Evolutionary conservation across 2,797 vertebrate genomes (phyloP), one percentile per base, ranked within the genome.

Genomic region (Mergus octosetaceus): DNA sequence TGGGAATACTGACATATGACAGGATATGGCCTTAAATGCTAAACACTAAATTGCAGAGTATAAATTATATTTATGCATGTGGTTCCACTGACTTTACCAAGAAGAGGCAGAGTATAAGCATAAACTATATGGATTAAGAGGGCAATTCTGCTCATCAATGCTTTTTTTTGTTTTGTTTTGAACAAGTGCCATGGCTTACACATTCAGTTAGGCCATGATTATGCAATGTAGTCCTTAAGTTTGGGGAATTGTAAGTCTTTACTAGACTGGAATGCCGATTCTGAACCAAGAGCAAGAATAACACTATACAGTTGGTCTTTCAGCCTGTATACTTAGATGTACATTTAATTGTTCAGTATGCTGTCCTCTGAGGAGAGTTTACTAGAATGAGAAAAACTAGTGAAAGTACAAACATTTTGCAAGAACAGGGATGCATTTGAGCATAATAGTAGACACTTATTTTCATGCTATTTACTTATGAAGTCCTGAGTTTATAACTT

Each of bases 31-130:
- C 61, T 72, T 87, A 82, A 92, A 79, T 82, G 56, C 41, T 95
- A 81, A 93, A 95, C 62, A 93, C 45, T 81, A 83, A 90, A 71
- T 93, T 85, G 77, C 89, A 91, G 87, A 89, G 86, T 87, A 56
- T 64, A 91, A 79, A 66, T 81, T n/a, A 73, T 85, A n/a, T 22
- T 90, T 84, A 41, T 75, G 32, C 43, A 34, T 84, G 82, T 93
- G 64, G 32, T 88, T 95, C 93, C 93, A 82, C 82, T 94, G 93
- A 83, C 85, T 94, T 96, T 89, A 53, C 27, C 39, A 61, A 51
- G n/a, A 65, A 87, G 41, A 39, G 58, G 54, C 34, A 58, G 41
- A 87, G 13, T 72, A 57, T 53, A 38, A 86, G 41, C 60, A 57
- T 49, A 38, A 86, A 41, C 60, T 39, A 24, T 62, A 13, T 57